Evolutionary conservation across 2,797 vertebrate species (phyloP).

Genomic region (Chloroceryle inda): DNA sequence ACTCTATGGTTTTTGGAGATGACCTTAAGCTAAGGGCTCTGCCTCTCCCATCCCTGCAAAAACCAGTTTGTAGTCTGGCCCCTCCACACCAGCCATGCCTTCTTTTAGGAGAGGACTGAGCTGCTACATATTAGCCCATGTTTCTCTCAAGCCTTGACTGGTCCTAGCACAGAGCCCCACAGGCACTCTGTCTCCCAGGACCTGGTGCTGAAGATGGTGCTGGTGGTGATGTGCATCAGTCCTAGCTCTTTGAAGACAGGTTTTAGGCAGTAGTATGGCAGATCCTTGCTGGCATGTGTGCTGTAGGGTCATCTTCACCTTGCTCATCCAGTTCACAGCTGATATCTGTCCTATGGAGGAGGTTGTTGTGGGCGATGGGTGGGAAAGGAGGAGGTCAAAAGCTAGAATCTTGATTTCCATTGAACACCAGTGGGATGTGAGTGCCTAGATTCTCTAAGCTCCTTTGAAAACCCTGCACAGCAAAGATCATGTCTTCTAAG

Average conservation of each 20-base stretch:
- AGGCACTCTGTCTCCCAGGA: not conserved
- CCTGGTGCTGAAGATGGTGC: not conserved
- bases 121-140: fast-evolving
- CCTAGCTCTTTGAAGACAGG: not conserved
- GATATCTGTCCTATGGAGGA: not conserved
- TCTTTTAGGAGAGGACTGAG: not conserved
- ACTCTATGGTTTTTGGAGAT: not conserved
- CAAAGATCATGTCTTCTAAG: not conserved
- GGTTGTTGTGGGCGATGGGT: not conserved
- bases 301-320: not conserved
- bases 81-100: not conserved
- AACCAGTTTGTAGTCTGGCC: not conserved
- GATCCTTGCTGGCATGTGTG: not conserved
- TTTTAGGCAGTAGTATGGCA: not conserved
- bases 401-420: not conserved
- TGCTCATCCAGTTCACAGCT: not conserved
- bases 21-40: not conserved
- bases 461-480: not conserved
- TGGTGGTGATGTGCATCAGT: not conserved
- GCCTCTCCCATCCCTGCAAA: not conserved
- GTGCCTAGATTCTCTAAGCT: not conserved
- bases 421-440: not conserved
- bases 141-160: not conserved
- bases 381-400: not conserved
- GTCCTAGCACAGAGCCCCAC: not conserved